Conservation (phyloP, 2,113 vertebrate genomes). For the Fulmarus glacialis region DNA sequence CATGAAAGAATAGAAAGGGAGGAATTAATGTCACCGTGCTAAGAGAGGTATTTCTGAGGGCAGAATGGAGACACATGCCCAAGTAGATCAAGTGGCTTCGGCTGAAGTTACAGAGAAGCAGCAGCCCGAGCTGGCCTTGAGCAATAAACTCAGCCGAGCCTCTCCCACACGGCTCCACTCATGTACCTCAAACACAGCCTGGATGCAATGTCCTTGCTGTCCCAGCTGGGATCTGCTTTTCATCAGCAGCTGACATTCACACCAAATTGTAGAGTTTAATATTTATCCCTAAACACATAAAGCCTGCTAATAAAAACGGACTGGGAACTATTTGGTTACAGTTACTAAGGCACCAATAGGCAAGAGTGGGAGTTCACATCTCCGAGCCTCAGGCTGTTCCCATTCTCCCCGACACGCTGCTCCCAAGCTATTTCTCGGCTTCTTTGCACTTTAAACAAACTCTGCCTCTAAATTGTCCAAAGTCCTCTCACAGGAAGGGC, state of each 20-base stretch:
- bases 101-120: constrained; percentile 5
- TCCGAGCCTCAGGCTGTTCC: neutral
- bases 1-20: neutral
- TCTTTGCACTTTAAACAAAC: neutral
- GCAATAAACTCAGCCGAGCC: neutral
- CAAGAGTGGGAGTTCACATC: neutral
- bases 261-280: neutral
- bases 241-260: constrained; percentile 14
- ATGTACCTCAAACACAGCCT: neutral
- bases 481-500: neutral
- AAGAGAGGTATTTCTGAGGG: constrained; percentile 11
- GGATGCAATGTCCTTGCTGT: constrained; percentile 32
- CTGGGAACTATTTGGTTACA: constrained; percentile 1
- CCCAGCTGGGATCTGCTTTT: constrained; percentile 36
- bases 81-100: neutral
- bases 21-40: neutral
- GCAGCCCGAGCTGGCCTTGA: neutral
- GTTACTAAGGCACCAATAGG: neutral
- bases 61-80: neutral
- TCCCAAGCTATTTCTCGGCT: neutral
- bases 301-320: neutral
- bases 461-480: neutral
- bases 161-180: constrained; percentile 13
- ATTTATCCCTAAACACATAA: neutral
- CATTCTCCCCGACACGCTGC: neutral